Evolutionary conservation across 1,140 invertebrate genomes (phyloP).

Genomic region (Ips typographus): DNA sequence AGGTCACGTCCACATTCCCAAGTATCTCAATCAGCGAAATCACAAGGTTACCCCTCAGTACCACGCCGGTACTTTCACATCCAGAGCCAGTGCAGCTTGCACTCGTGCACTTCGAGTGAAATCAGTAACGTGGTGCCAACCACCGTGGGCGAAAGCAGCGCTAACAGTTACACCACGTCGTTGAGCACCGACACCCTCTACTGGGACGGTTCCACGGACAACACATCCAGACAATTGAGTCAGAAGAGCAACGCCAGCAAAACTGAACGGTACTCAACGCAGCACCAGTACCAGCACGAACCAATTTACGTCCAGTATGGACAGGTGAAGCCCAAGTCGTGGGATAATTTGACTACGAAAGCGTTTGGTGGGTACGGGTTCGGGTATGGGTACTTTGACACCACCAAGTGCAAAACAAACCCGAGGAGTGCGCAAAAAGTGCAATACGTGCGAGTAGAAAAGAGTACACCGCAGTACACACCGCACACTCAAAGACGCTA

Average conservation of each 20-base stretch:
- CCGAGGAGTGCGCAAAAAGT: slow-evolving; percentile 20
- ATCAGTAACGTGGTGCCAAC: slow-evolving; percentile 58
- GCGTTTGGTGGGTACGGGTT: slow-evolving; percentile 80
- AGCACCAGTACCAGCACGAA: slow-evolving; percentile 50
- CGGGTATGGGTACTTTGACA: slow-evolving; percentile 77
- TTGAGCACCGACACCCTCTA: slow-evolving; percentile 81
- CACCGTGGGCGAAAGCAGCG: slow-evolving; percentile 66
- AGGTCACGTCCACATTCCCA: slow-evolving; percentile 54
- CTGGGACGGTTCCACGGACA: slow-evolving; percentile 67
- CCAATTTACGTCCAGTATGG: slow-evolving; percentile 60
- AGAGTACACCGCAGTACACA: slow-evolving; percentile 51
- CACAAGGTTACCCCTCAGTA: slow-evolving; percentile 36
- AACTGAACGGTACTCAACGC: slow-evolving; percentile 49
- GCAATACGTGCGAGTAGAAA: slow-evolving; percentile 45
- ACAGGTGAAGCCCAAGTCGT: slow-evolving; percentile 77
- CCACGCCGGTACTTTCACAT: slow-evolving; percentile 56
- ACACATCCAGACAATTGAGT: slow-evolving; percentile 50
- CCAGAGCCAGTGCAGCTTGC: slow-evolving; percentile 77
- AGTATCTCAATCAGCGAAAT: slow-evolving; percentile 43
- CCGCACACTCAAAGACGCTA: slow-evolving; percentile 55
- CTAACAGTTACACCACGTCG: slow-evolving; percentile 75
- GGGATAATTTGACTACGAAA: slow-evolving; percentile 80
- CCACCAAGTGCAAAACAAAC: slow-evolving; percentile 29
- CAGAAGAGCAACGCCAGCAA: slow-evolving; percentile 50
- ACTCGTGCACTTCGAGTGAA: slow-evolving; percentile 77